These are phyloP conservation scores for Balanococcus diminutus DNA, from an alignment of 2,888 invertebrate genomes.

Conservation along the genomic window DNA sequence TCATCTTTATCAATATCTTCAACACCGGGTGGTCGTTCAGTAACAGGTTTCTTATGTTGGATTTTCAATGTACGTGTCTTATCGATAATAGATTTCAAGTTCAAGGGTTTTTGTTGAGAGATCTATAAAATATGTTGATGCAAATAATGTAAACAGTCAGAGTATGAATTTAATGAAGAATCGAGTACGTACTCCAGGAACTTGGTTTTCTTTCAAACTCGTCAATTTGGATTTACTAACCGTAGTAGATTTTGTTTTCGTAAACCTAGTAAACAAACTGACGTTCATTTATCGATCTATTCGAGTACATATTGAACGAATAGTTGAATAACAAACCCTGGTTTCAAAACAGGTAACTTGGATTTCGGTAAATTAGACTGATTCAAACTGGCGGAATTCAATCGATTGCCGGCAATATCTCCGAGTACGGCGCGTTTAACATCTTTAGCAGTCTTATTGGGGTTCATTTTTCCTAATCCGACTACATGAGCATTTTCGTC, in stretches of 20 bases:
- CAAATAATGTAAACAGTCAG: background rate
- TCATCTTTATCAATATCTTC: slow-evolving; percentile 80
- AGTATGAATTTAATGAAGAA: background rate
- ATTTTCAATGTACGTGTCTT: slow-evolving; percentile 42
- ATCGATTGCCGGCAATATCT: slow-evolving; percentile 40
- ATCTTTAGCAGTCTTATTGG: slow-evolving; percentile 1
- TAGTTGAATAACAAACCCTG: slow-evolving; percentile 14
- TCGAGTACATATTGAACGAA: background rate
- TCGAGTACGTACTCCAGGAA: background rate
- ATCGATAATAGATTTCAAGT: slow-evolving; percentile 20
- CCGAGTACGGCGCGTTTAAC: slow-evolving; percentile 31
- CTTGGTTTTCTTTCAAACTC: slow-evolving; percentile 45
- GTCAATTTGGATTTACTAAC: slow-evolving; percentile 24
- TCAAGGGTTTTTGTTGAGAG: background rate
- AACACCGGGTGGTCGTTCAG: slow-evolving; percentile 59
- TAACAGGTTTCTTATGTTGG: background rate
- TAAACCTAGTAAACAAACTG: background rate
- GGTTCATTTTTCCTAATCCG: background rate
- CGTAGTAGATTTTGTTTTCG: background rate
- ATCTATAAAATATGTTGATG: slow-evolving; percentile 19
- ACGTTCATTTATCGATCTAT: background rate
- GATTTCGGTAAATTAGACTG: slow-evolving; percentile 3
- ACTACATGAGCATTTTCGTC: slow-evolving; percentile 43
- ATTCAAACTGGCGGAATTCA: background rate
- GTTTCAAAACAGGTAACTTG: slow-evolving; percentile 43